These are phyloP conservation scores for Orgyia antiqua DNA, from an alignment of 2,888 invertebrate species.

Conservation along the genomic window DNA sequence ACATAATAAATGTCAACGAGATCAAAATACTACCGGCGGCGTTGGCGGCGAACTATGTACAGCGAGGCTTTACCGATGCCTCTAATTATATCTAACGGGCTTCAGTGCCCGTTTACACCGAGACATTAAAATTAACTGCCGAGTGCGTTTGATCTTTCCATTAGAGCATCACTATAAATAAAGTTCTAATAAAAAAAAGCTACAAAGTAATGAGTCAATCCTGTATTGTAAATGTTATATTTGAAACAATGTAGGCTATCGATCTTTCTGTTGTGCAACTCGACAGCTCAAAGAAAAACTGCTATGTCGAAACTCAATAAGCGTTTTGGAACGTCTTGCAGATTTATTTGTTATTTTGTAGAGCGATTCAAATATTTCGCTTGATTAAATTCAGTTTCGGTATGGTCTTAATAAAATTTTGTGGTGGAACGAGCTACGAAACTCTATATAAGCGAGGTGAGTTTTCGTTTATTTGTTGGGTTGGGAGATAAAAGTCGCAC, in stretches of 20 bases:
- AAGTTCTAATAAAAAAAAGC: slow-evolving; percentile 59
- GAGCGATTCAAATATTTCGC: slow-evolving; percentile 35
- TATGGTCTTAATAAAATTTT: slow-evolving; percentile 50
- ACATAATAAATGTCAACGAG: slow-evolving; percentile 65
- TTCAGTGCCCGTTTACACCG: slow-evolving; percentile 60
- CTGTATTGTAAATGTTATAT: slow-evolving; percentile 32
- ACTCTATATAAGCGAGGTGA: slow-evolving; percentile 53
- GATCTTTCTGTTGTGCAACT: slow-evolving; percentile 16
- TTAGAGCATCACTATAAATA: slow-evolving; percentile 70
- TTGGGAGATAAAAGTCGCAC: slow-evolving; percentile 57
- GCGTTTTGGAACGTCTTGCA: slow-evolving; percentile 25
- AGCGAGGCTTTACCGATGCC: slow-evolving; percentile 50
- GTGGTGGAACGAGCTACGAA: slow-evolving; percentile 33
- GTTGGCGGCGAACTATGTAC: slow-evolving; percentile 39
- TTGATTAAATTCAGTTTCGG: slow-evolving; percentile 35
- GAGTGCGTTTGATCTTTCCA: slow-evolving; percentile 75
- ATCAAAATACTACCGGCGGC: slow-evolving; percentile 58
- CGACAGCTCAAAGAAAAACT: slow-evolving; percentile 20
- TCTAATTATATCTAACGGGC: slow-evolving; percentile 73
- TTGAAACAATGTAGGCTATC: slow-evolving; percentile 41
- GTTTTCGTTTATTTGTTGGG: slow-evolving; percentile 51
- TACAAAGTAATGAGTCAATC: slow-evolving; percentile 60
- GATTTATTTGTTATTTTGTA: slow-evolving; percentile 32
- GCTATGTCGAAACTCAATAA: slow-evolving; percentile 26
- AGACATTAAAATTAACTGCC: slow-evolving; percentile 76